Percentiles rank a stretch among this genome's conserved stretches.
Evolutionary conservation across 2,113 vertebrate genomes (phyloP).

Genomic region (Odontesthes bonariensis): DNA sequence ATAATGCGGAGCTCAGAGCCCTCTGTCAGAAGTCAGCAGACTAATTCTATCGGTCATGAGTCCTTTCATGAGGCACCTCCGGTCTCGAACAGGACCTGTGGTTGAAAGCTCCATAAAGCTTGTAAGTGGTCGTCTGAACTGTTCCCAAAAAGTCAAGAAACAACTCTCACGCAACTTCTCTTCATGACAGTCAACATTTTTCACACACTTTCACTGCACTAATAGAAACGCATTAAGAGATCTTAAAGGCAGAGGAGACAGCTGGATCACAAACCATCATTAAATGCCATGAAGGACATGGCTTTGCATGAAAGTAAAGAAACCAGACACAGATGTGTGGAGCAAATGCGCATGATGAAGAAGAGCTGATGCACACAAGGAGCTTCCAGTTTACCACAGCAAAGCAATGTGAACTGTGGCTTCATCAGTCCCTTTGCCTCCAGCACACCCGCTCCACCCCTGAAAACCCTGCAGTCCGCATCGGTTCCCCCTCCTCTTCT

Average conservation of each 20-base stretch:
- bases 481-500: not conserved
- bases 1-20: no score
- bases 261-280: constrained; percentile 9
- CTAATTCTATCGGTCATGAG: no score
- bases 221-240: constrained; percentile 24
- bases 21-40: no score
- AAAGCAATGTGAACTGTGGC: no score
- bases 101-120: not conserved
- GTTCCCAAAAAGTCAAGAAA: not conserved
- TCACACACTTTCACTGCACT: constrained; percentile 24
- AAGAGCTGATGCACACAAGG: constrained; percentile 37
- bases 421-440: no score
- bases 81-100: not conserved
- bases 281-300: not conserved
- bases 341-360: constrained; percentile 25
- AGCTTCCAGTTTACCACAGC: not conserved
- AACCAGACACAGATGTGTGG: constrained; percentile 19
- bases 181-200: constrained; percentile 3
- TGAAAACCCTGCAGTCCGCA: not conserved
- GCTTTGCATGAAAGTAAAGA: constrained; percentile 6
- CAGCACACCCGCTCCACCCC: not conserved
- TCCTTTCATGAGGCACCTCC: not conserved
- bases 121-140: constrained; percentile 4
- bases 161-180: not conserved
- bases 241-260: constrained; percentile 16